These are phyloP conservation scores for Verasper variegatus DNA, from an alignment of 2,113 vertebrate genomes.

Conservation along the genomic window DNA sequence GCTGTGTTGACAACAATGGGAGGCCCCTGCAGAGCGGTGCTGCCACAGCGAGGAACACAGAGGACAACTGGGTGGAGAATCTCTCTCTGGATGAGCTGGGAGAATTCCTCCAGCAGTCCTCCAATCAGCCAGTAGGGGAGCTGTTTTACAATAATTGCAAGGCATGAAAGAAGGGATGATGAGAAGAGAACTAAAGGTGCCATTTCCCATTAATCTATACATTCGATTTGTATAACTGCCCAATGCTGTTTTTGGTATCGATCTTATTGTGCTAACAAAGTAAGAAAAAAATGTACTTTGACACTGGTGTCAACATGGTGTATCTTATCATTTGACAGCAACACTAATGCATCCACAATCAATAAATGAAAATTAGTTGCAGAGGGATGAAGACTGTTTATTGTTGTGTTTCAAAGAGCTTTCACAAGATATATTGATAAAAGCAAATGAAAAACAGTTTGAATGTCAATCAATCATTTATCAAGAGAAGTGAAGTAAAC, in stretches of 20 bases:
- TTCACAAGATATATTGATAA: too few species aligned
- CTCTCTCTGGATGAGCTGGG: slow-evolving; percentile 65
- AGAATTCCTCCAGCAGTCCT: slow-evolving; percentile 75
- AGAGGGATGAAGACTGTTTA: not conserved
- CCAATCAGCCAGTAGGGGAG: slow-evolving; percentile 67
- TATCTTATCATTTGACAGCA: not conserved
- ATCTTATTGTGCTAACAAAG: not conserved
- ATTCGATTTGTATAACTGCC: not conserved
- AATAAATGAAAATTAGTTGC: not conserved
- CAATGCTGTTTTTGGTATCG: not conserved
- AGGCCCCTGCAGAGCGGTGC: slow-evolving; percentile 69
- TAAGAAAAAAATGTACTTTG: not conserved
- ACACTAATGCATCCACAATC: not conserved
- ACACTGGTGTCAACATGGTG: not conserved
- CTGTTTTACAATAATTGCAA: slow-evolving; percentile 77
- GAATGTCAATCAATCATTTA: too few species aligned
- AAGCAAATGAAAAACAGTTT: too few species aligned
- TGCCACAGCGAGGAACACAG: slow-evolving; percentile 75
- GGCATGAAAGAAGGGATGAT: slow-evolving; percentile 11
- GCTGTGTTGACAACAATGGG: slow-evolving; percentile 78
- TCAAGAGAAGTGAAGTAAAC: too few species aligned
- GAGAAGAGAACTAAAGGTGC: not conserved
- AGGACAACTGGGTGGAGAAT: slow-evolving; percentile 70
- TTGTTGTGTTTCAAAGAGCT: not conserved
- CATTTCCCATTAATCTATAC: not conserved